Percentiles rank a stretch among this genome's conserved stretches.
Evolutionary conservation across 2,797 vertebrate genomes (phyloP).

Genomic region (Chelon labrosus): DNA sequence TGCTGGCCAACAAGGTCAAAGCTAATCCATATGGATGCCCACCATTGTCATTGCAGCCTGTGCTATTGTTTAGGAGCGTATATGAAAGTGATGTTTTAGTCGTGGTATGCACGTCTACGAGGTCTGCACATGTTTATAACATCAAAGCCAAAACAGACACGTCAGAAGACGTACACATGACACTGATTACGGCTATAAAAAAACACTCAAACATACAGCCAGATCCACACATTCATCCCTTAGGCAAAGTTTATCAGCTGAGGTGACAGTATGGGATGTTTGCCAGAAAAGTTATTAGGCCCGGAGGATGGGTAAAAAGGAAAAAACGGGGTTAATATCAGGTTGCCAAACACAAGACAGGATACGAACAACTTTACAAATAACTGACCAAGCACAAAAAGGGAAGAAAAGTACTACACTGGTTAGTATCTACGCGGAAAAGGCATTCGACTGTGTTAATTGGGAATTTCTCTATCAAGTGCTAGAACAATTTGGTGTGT

Average conservation of each 20-base stretch:
- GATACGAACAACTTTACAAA: not conserved
- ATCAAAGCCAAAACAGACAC: not conserved
- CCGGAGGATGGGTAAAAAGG: not conserved
- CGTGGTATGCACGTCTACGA: not conserved
- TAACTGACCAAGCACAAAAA: not conserved
- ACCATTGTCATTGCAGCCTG: not conserved
- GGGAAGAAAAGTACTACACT: not conserved
- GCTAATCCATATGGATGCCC: not conserved
- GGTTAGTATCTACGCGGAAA: not conserved
- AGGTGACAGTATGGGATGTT: not conserved
- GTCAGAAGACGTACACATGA: constrained; percentile 37
- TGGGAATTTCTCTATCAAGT: not conserved
- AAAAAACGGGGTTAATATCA: constrained; percentile 9
- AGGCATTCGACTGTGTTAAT: not conserved
- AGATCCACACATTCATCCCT: not conserved
- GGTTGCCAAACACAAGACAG: constrained; percentile 4
- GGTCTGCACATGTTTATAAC: not conserved
- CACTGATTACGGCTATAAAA: not conserved
- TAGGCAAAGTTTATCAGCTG: constrained; percentile 6
- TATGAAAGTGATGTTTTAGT: not conserved
- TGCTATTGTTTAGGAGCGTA: not conserved
- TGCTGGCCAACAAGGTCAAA: not conserved
- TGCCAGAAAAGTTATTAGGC: no score
- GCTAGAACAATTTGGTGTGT: not conserved
- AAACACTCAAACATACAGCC: not conserved